Base-by-base conservation (phyloP, 2,888 invertebrate genomes). In the Empis stercorea region DNA sequence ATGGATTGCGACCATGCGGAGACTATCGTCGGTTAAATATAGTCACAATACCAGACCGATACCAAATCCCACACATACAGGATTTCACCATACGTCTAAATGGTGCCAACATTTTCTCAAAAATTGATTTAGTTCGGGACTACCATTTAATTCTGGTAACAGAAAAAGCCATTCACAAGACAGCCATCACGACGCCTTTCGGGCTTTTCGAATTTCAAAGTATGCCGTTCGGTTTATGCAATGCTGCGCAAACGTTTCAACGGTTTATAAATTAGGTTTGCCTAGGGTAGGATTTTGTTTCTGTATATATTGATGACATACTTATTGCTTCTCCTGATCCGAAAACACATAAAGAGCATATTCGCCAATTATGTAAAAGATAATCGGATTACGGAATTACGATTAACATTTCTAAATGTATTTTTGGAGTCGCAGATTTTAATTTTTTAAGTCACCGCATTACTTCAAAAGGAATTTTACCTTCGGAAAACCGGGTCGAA, bases 201-300 rank as follows among this genome's bases (percentile, higher is more conserved):
- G 45, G 40, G 4, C 30, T 40, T 38, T 45, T 45, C 11, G 40
- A 45, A 38, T 45, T 39, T 13, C 11, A 11, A 13, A 3, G 37
- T 23, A 44, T 44, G 44, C 40, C 44, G 9, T 48, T 48, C 16
- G 46, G 49, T 10, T 14, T 46, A 11, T 15, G 43, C 32, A 49
- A 46, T 30, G 48, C 37, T 3, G 36, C 44, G 0, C 44, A 44
- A 38, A 44, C 40, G 1, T 49, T 49, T n/a, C 44, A 49, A 30
- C 46, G 46, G 4, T 44, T 49, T 3, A 44, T 46, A 9, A 17
- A 44, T 32, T 2, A 44, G 14, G 38, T 44, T 2, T 17, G 30
- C 3, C 2, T 11, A 30, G 49, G 14, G 1, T 15, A 46, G 2
- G 44, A 46, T 41, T 43, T 46, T 13, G 10, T 30, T n/a, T 46